Conservation (phyloP, 2,113 vertebrate genomes). For the Zapus hudsonius region DNA sequence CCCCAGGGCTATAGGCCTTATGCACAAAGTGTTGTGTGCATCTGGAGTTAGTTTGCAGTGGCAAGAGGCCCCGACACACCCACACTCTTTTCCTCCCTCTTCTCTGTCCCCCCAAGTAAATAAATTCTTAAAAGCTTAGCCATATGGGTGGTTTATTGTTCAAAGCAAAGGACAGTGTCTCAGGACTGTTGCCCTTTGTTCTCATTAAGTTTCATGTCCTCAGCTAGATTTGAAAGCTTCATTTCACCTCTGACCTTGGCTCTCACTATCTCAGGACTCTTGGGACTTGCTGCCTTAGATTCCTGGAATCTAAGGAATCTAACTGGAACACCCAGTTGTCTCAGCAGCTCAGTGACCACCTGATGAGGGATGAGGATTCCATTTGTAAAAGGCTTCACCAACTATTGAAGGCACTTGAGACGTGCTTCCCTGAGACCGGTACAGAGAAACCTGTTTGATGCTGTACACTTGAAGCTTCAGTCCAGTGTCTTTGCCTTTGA, state of each 20-base stretch:
- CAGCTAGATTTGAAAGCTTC: background rate
- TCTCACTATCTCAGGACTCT: background rate
- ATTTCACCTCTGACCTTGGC: background rate
- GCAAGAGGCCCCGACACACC: too few species aligned
- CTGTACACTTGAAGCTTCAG: background rate
- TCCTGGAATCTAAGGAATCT: too few species aligned
- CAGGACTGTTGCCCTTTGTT: background rate
- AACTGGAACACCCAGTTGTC: background rate
- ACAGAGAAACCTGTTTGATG: background rate
- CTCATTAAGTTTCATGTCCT: background rate
- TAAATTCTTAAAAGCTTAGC: too few species aligned
- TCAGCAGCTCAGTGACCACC: background rate
- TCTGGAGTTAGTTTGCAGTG: too few species aligned
- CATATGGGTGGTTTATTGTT: background rate
- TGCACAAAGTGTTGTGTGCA: too few species aligned
- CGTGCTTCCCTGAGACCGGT: conserved; percentile 3
- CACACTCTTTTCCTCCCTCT: too few species aligned
- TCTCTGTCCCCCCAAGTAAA: too few species aligned
- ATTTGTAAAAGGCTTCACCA: background rate
- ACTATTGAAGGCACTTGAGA: background rate
- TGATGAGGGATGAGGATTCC: background rate
- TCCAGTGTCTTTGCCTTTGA: background rate
- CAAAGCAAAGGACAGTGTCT: background rate
- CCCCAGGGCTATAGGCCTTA: too few species aligned
- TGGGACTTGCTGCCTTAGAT: background rate